phyloP scores from a whole-genome alignment of 2,888 invertebrate species.

The Diaphora mendica region DNA sequence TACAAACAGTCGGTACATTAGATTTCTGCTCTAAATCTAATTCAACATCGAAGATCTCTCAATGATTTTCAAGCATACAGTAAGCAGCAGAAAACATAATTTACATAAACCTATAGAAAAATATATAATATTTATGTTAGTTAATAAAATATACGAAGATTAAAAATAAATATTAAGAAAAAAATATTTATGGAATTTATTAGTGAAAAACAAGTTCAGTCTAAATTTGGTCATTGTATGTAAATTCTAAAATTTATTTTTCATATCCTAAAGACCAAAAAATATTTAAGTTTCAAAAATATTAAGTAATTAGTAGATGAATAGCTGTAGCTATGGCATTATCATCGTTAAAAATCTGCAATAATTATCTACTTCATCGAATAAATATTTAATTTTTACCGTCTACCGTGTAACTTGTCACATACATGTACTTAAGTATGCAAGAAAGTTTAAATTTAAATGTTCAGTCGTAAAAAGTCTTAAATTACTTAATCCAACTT shows the following conservation, averaged over 20 bases:
- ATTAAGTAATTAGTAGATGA: not conserved
- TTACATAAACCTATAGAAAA: not conserved
- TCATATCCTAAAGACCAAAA: not conserved
- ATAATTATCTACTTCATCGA: not conserved
- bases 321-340: not conserved
- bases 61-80: not conserved
- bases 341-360: not conserved
- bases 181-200: too few relatives aligned
- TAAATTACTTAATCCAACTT: slow-evolving; percentile 32
- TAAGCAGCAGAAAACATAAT: not conserved
- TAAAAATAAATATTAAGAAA: too few relatives aligned
- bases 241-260: too few relatives aligned
- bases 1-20: not conserved
- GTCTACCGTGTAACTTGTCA: not conserved
- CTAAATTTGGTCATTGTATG: not conserved
- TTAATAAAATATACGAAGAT: too few relatives aligned
- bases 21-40: not conserved
- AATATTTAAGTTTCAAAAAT: not conserved
- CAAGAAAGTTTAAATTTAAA: not conserved
- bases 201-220: not conserved
- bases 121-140: too few relatives aligned
- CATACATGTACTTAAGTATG: not conserved
- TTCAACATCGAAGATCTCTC: not conserved
- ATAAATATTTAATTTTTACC: not conserved
- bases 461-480: slow-evolving; percentile 3